These are phyloP conservation scores for Eupithecia vulgata DNA, from an alignment of 2,888 invertebrate genomes.

Conservation along the genomic window DNA sequence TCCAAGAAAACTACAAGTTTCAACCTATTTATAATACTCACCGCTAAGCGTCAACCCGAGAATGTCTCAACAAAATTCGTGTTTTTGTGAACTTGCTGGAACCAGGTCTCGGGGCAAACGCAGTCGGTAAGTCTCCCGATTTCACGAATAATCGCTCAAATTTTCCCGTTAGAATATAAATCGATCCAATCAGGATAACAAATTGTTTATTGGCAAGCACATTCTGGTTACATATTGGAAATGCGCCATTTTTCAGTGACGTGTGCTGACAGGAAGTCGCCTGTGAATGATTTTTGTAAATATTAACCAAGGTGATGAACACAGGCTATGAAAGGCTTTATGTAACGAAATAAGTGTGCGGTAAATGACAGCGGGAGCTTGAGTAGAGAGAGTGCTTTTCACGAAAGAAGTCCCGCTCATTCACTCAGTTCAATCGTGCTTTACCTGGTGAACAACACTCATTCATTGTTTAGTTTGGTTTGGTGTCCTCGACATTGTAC, in stretches of 20 bases:
- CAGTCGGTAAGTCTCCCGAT: conserved; percentile 10
- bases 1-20: neutral
- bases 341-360: neutral
- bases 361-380: too few relatives aligned
- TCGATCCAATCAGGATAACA: conserved; percentile 29
- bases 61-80: too few relatives aligned
- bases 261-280: neutral
- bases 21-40: neutral
- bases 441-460: too few relatives aligned
- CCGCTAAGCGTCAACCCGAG: neutral
- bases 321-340: neutral
- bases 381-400: too few relatives aligned
- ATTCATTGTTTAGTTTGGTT: too few relatives aligned
- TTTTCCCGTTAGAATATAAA: conserved; percentile 29
- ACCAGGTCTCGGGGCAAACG: neutral
- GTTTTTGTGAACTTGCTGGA: too few relatives aligned
- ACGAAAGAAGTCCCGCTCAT: too few relatives aligned
- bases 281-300: conserved; percentile 5
- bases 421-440: too few relatives aligned
- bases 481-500: too few relatives aligned
- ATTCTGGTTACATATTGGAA: conserved; percentile 35
- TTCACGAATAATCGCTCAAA: conserved; percentile 32
- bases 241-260: conserved; percentile 15
- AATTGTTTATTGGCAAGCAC: conserved; percentile 38
- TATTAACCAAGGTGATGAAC: neutral